Evolutionary conservation across 2,113 vertebrate species (phyloP).

Genomic region (Lamprologus speciosus): DNA sequence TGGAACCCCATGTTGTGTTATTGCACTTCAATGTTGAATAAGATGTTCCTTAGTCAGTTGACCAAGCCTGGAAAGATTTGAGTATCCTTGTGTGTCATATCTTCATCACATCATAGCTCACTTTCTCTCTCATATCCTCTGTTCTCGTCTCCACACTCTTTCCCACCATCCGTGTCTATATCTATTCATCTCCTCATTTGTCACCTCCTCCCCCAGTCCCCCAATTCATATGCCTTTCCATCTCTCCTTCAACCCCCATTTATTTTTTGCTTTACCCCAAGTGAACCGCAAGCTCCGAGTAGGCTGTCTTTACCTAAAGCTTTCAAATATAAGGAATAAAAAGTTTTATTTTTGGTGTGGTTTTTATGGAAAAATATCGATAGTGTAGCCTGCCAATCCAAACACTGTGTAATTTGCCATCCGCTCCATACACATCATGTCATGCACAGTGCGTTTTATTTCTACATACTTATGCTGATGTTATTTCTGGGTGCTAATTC

Average conservation of each 20-base stretch:
- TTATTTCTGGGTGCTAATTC: not conserved
- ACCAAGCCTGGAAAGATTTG: slow-evolving; percentile 18
- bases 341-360: not conserved
- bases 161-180: not conserved
- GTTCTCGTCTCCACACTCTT: not conserved
- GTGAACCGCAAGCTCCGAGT: not conserved
- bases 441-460: not conserved
- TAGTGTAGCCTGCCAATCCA: not conserved
- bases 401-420: not conserved
- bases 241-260: slow-evolving; percentile 5
- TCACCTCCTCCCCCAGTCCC: not conserved
- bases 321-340: not conserved
- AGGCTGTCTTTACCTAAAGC: not conserved
- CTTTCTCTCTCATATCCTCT: not conserved
- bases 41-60: slow-evolving; percentile 24
- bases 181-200: slow-evolving; percentile 2
- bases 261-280: slow-evolving; percentile 6
- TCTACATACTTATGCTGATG: not conserved
- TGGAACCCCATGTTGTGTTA: not conserved
- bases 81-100: not conserved
- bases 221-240: not conserved
- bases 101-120: slow-evolving; percentile 5
- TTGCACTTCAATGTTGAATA: slow-evolving; percentile 18
- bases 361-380: not conserved
- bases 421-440: not conserved